These are phyloP conservation scores for Drosophila birchii DNA, from an alignment of 2,888 invertebrate species.

Conservation along the genomic window DNA sequence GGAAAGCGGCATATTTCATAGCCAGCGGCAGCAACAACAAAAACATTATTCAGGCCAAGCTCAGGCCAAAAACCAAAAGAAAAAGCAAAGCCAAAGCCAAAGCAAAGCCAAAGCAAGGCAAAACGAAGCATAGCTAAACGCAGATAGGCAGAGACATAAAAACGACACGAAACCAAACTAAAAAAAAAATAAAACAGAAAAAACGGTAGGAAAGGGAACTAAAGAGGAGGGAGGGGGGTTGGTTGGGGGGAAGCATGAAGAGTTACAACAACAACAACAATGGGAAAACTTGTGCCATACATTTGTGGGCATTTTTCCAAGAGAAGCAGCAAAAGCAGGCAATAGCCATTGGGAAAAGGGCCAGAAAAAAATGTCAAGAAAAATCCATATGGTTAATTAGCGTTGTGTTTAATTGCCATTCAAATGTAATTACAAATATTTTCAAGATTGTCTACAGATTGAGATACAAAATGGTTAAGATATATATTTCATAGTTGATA, in stretches of 20 bases:
- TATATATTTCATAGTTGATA: background rate
- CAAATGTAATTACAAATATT: conserved; percentile 9
- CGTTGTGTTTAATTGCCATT: conserved; percentile 19
- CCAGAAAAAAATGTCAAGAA: conserved; percentile 1
- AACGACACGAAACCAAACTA: conserved; percentile 40
- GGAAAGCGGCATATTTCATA: conserved; percentile 48
- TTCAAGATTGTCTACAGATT: conserved; percentile 1
- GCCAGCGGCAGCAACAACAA: conserved; percentile 11
- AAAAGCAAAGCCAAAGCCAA: conserved; percentile 38
- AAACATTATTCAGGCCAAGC: conserved; percentile 83
- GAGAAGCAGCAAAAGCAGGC: background rate
- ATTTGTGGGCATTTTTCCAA: conserved; percentile 24
- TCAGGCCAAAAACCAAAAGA: conserved; percentile 59
- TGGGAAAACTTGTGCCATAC: conserved; percentile 6
- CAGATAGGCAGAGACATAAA: conserved; percentile 57
- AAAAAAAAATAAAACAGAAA: conserved; percentile 25
- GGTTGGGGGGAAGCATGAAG: background rate
- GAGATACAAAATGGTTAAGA: background rate
- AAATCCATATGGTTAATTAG: conserved; percentile 14
- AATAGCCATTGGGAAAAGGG: conserved; percentile 21
- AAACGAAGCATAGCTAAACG: conserved; percentile 54
- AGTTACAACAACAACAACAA: conserved; percentile 1
- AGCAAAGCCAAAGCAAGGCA: conserved; percentile 32
- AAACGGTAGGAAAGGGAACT: conserved; percentile 18
- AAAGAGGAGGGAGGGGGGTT: background rate